Evolutionary conservation across 2,113 vertebrate genomes (phyloP).

Genomic region (Ochotona princeps): DNA sequence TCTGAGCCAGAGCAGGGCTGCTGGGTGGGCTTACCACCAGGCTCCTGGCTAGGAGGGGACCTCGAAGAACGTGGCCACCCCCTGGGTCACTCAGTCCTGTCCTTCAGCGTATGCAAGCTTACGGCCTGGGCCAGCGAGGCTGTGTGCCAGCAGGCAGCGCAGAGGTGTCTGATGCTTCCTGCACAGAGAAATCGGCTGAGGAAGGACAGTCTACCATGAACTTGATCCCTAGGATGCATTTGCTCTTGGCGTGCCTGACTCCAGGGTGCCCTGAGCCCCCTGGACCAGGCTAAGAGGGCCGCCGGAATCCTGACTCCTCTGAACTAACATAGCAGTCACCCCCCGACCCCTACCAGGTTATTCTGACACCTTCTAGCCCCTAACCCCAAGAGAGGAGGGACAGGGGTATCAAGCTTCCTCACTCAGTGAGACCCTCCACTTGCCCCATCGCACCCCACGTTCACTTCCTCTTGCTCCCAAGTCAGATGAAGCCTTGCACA

Average conservation of each 20-base stretch:
- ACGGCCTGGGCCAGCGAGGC: too few species aligned
- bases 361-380: not conserved
- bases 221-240: not conserved
- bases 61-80: too few species aligned
- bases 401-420: not conserved
- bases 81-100: not conserved
- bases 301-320: not conserved
- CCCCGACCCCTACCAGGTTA: not conserved
- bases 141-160: too few species aligned
- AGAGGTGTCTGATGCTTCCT: too few species aligned
- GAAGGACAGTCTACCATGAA: too few species aligned
- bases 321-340: not conserved
- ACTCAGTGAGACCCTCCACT: not conserved
- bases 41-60: not conserved
- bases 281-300: not conserved
- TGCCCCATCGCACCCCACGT: not conserved
- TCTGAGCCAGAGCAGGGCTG: rapidly evolving
- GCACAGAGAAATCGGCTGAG: too few species aligned
- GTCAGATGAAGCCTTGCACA: not conserved
- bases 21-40: not conserved
- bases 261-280: not conserved
- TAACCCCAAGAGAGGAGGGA: too few species aligned
- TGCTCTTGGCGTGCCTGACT: not conserved
- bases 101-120: too few species aligned
- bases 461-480: not conserved